Conservation (phyloP, 92 coral and sea anemone genomes). For the Montipora capitata region DNA sequence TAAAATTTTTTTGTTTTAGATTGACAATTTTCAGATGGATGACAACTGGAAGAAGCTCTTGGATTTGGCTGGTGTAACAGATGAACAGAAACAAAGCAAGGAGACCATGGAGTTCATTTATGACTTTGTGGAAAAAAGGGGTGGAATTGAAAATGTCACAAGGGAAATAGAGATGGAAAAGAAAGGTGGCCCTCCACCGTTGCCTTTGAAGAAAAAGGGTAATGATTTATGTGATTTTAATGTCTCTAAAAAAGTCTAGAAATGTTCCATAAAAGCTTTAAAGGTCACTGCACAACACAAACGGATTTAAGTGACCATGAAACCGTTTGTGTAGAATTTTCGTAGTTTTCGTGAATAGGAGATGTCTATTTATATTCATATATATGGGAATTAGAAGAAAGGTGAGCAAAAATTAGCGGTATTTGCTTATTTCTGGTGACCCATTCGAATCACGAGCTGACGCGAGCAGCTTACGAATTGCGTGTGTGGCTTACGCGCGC, state of each 20-base stretch:
- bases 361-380: too few relatives aligned
- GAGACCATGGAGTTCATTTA: slow-evolving; percentile 92
- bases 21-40: slow-evolving; percentile 56
- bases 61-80: slow-evolving; percentile 89
- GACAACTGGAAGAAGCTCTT: slow-evolving; percentile 89
- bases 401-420: too few relatives aligned
- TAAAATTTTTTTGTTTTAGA: slow-evolving; percentile 7
- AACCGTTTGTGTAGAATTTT: too few relatives aligned
- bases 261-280: too few relatives aligned
- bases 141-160: slow-evolving; percentile 95
- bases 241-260: too few relatives aligned
- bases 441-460: too few relatives aligned
- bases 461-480: too few relatives aligned
- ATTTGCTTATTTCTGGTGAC: too few relatives aligned
- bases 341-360: too few relatives aligned
- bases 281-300: background rate
- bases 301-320: too few relatives aligned
- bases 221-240: slow-evolving; percentile 25
- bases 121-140: slow-evolving; percentile 94
- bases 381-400: too few relatives aligned
- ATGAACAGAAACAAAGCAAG: slow-evolving; percentile 84
- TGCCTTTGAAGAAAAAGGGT: slow-evolving; percentile 51
- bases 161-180: slow-evolving; percentile 77
- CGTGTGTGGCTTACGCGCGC: too few relatives aligned
- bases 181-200: slow-evolving; percentile 54